These are phyloP conservation scores for Lithophane leautieri DNA, from an alignment of 2,888 invertebrate genomes.

Conservation along the genomic window DNA sequence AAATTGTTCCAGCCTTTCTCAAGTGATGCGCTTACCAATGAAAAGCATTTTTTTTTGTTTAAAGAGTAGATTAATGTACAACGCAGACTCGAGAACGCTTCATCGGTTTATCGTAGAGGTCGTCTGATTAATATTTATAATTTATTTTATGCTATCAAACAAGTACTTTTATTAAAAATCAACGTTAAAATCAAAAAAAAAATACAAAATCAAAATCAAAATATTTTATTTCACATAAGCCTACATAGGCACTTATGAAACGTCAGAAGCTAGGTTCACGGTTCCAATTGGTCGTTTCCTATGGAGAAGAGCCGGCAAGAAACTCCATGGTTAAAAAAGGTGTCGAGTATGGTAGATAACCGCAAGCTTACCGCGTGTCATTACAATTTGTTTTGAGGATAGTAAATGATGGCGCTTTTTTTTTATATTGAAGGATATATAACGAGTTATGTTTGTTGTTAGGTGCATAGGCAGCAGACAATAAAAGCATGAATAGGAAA, in stretches of 20 bases:
- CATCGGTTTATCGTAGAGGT: conserved; percentile 1
- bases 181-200: too few relatives aligned
- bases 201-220: too few relatives aligned
- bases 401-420: conserved; percentile 3
- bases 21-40: neutral
- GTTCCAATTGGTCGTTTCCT: too few relatives aligned
- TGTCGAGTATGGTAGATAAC: conserved; percentile 11
- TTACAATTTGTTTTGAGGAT: conserved; percentile 1
- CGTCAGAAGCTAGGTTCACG: too few relatives aligned
- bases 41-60: neutral
- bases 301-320: too few relatives aligned
- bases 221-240: too few relatives aligned
- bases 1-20: neutral
- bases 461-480: neutral
- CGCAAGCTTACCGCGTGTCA: neutral
- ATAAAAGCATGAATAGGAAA: conserved; percentile 4
- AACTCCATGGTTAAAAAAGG: too few relatives aligned
- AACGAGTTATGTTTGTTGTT: conserved; percentile 13
- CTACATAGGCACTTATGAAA: too few relatives aligned
- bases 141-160: conserved; percentile 13
- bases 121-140: conserved; percentile 6
- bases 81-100: neutral
- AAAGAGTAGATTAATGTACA: neutral
- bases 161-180: conserved; percentile 7
- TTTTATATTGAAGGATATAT: conserved; percentile 21